Evolutionary conservation across 2,888 invertebrate genomes (phyloP).

Genomic region (Graphium colonna): DNA sequence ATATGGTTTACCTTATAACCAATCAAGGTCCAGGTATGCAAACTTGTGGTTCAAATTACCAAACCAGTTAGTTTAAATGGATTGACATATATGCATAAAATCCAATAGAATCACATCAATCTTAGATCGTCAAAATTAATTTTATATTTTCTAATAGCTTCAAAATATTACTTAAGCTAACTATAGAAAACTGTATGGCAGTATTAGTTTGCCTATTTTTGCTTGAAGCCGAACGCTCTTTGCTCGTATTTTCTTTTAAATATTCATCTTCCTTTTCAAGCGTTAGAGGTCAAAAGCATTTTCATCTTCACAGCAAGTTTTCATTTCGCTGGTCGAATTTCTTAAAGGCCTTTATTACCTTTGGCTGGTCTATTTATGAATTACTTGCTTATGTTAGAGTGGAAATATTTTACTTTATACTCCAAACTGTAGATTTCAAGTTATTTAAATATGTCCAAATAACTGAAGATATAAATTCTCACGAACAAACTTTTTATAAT

Average conservation of each 20-base stretch:
- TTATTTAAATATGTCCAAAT: background rate
- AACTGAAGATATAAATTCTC: too few relatives aligned
- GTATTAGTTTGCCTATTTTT: slow-evolving; percentile 11
- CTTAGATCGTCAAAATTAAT: too few relatives aligned
- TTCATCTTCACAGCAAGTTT: slow-evolving; percentile 37
- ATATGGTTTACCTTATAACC: too few relatives aligned
- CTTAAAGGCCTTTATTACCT: slow-evolving; percentile 10
- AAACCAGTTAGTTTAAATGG: too few relatives aligned
- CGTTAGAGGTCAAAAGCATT: slow-evolving; percentile 37
- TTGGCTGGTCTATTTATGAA: background rate
- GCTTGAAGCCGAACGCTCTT: slow-evolving; percentile 25
- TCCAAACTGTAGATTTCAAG: background rate
- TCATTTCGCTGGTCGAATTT: slow-evolving; percentile 29
- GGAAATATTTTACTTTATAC: background rate
- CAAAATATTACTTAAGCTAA: too few relatives aligned
- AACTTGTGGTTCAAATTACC: too few relatives aligned
- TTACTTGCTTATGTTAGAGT: slow-evolving; percentile 1
- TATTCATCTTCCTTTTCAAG: slow-evolving; percentile 34
- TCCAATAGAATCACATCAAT: too few relatives aligned
- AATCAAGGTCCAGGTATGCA: too few relatives aligned
- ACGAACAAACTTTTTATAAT: too few relatives aligned
- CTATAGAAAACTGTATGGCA: slow-evolving; percentile 10
- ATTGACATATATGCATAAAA: too few relatives aligned
- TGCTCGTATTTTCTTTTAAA: slow-evolving; percentile 35
- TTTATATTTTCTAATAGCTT: too few relatives aligned